These are phyloP conservation scores for Lycocerus yunnanus DNA, from an alignment of 2,888 invertebrate genomes.

Conservation along the genomic window DNA sequence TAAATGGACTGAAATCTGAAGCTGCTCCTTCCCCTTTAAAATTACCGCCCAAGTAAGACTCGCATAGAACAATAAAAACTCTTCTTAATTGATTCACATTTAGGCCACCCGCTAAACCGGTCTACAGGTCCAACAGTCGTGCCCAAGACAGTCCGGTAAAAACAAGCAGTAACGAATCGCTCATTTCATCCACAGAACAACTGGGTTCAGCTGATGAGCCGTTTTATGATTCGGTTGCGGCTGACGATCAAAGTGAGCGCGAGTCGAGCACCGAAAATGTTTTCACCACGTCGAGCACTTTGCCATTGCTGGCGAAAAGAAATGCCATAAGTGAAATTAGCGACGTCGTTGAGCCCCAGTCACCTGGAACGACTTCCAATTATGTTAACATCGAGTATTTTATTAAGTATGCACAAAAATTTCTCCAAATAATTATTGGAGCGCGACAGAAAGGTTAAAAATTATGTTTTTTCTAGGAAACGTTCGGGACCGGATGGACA, in stretches of 20 bases:
- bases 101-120: constrained; percentile 51
- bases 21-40: constrained; percentile 22
- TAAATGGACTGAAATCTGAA: constrained; percentile 72
- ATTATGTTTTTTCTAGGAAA: constrained; percentile 4
- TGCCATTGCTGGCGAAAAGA: constrained; percentile 60
- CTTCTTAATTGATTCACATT: constrained; percentile 2
- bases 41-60: constrained; percentile 26
- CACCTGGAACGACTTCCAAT: constrained; percentile 80
- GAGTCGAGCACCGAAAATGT: constrained; percentile 71
- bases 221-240: constrained; percentile 74
- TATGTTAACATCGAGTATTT: constrained; percentile 94
- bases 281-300: constrained; percentile 64
- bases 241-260: constrained; percentile 56
- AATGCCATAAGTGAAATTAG: constrained; percentile 41
- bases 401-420: constrained; percentile 68
- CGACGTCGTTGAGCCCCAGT: constrained; percentile 67
- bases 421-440: not conserved
- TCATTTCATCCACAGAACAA: constrained; percentile 62
- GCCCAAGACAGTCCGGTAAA: constrained; percentile 43
- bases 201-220: constrained; percentile 68
- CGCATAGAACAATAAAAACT: not conserved
- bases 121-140: constrained; percentile 37
- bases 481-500: constrained; percentile 38
- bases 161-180: constrained; percentile 51
- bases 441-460: not conserved